These are phyloP conservation scores for Cephus runcator DNA, from an alignment of 2,888 invertebrate genomes.

Conservation along the genomic window DNA sequence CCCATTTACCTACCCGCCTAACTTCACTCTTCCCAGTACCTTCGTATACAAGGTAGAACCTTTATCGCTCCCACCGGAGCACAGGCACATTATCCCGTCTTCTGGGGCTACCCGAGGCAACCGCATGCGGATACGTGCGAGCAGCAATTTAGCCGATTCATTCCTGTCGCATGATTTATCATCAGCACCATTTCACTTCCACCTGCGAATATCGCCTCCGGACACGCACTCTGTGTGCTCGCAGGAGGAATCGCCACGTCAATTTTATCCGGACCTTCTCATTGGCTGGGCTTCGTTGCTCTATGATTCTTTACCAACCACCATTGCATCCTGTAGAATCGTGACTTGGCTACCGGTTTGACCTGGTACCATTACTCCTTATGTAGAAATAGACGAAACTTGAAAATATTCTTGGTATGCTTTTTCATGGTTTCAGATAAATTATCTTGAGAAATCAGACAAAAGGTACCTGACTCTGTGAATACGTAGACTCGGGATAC, in stretches of 20 bases:
- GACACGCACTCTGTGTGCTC: neutral
- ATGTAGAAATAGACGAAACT: neutral
- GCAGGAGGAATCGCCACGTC: constrained; percentile 6
- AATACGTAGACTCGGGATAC: neutral
- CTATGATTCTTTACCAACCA: neutral
- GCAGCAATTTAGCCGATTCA: constrained; percentile 62
- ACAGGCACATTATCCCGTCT: constrained; percentile 7
- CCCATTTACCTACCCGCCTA: neutral
- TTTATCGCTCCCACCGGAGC: constrained; percentile 2
- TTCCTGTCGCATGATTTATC: constrained; percentile 59
- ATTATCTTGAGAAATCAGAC: neutral
- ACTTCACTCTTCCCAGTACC: constrained; percentile 13
- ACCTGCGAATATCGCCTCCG: constrained; percentile 1
- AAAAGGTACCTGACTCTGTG: neutral
- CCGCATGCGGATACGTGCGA: constrained; percentile 49
- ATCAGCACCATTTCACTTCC: constrained; percentile 13
- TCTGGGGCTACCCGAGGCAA: constrained; percentile 3
- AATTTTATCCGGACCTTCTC: neutral
- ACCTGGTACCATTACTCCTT: neutral
- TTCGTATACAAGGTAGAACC: neutral
- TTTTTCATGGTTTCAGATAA: neutral
- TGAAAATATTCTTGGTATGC: neutral
- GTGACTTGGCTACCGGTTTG: neutral
- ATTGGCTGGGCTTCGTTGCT: neutral
- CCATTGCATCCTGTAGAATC: neutral